phyloP scores from a whole-genome alignment of 2,888 invertebrate genomes.

The Archips crataeganus region DNA sequence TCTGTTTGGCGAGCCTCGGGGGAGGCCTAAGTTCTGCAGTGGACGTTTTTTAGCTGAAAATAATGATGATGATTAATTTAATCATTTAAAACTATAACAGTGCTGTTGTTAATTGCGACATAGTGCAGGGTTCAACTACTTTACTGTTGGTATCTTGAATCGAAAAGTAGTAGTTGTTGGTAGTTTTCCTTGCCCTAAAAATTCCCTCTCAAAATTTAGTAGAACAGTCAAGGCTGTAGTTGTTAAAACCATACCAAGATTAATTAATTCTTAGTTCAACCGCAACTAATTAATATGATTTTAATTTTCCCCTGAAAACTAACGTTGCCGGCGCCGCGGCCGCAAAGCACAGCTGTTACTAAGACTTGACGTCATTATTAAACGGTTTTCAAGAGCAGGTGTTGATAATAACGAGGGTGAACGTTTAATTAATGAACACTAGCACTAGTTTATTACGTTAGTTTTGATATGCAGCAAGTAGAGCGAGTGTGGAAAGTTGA shows the following conservation, averaged over 20 bases:
- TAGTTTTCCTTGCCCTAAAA: background rate
- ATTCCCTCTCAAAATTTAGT: background rate
- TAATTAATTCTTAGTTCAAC: conserved; percentile 37
- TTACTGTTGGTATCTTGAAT: too few relatives aligned
- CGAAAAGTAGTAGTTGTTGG: too few relatives aligned
- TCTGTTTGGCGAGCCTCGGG: too few relatives aligned
- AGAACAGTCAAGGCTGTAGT: background rate
- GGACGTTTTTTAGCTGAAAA: too few relatives aligned
- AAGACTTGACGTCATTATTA: conserved; percentile 77
- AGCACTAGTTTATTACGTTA: conserved; percentile 56
- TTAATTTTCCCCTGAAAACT: conserved; percentile 79
- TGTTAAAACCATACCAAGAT: conserved; percentile 15
- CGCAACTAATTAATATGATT: conserved; percentile 67
- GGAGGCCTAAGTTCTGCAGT: too few relatives aligned
- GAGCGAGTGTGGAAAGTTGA: conserved; percentile 5
- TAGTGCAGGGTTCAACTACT: too few relatives aligned
- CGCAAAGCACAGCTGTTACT: conserved; percentile 74
- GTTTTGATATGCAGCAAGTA: conserved; percentile 42
- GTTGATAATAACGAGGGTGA: conserved; percentile 82
- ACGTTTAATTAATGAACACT: conserved; percentile 82
- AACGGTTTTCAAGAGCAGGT: conserved; percentile 84
- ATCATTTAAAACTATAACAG: too few relatives aligned
- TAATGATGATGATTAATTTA: too few relatives aligned
- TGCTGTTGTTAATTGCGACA: too few relatives aligned
- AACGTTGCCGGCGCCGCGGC: conserved; percentile 60